These are phyloP conservation scores for Noctua janthina DNA, from an alignment of 2,888 invertebrate genomes.

Conservation along the genomic window DNA sequence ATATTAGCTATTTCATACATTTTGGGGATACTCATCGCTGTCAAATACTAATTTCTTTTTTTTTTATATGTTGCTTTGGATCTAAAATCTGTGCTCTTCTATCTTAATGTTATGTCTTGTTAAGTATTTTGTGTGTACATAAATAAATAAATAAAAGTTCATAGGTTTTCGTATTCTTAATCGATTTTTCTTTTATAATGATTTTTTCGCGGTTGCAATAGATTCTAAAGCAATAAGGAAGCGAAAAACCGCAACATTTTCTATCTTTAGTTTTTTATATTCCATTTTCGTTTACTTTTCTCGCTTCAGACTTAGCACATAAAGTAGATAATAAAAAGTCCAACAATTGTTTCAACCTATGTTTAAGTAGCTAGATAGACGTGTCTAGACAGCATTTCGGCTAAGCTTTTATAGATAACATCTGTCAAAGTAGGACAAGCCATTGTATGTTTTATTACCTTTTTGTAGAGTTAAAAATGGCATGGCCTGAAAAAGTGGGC, in stretches of 20 bases:
- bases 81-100: too few species aligned
- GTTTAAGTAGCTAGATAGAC: conserved; percentile 44
- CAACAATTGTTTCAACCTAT: conserved; percentile 45
- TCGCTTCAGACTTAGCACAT: conserved; percentile 21
- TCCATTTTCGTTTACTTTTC: conserved; percentile 20
- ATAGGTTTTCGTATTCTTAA: too few species aligned
- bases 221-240: conserved; percentile 26
- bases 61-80: neutral
- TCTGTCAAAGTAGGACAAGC: conserved; percentile 41
- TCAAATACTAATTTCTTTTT: neutral
- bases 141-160: neutral
- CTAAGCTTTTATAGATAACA: conserved; percentile 64
- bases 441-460: conserved; percentile 55
- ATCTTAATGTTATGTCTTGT: too few species aligned
- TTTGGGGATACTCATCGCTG: neutral
- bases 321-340: conserved; percentile 38
- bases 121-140: too few species aligned
- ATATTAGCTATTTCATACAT: neutral
- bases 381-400: conserved; percentile 66
- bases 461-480: conserved; percentile 48
- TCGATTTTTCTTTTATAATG: neutral
- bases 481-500: conserved; percentile 27
- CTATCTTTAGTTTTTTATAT: conserved; percentile 31
- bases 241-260: conserved; percentile 16
- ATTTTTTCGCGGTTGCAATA: neutral